A percentile compares a stretch with the other conserved stretches of the same genome.
Evolutionary conservation across 2,888 invertebrate genomes (phyloP).

Genomic region (Lordiphosa andalusiaca): DNA sequence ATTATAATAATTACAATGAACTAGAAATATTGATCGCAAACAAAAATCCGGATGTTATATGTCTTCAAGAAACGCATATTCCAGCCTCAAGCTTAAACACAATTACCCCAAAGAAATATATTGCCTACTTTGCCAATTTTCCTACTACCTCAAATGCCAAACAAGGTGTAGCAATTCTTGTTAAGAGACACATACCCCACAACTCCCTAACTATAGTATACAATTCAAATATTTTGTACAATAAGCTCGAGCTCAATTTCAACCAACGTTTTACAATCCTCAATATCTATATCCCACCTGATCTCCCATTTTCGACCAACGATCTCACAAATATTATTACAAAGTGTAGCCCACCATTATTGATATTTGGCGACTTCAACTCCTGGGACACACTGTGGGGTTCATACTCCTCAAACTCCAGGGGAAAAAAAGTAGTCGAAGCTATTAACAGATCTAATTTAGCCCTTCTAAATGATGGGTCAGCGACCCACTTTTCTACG

Average conservation of each 20-base stretch:
- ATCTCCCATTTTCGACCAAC: slow-evolving; percentile 7
- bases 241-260: slow-evolving; percentile 5
- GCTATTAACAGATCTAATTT: not conserved
- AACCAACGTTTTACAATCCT: slow-evolving; percentile 11
- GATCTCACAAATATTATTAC: not conserved
- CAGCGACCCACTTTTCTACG: not conserved
- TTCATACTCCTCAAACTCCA: not conserved
- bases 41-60: not conserved
- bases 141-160: slow-evolving; percentile 6
- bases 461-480: not conserved
- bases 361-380: slow-evolving; percentile 26
- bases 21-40: not conserved
- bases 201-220: slow-evolving; percentile 1
- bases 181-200: slow-evolving; percentile 9
- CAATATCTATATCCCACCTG: slow-evolving; percentile 7
- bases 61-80: slow-evolving; percentile 1
- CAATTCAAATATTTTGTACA: slow-evolving; percentile 4
- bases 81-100: not conserved
- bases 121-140: slow-evolving; percentile 4
- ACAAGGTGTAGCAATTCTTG: slow-evolving; percentile 5
- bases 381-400: slow-evolving; percentile 12
- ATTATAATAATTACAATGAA: slow-evolving; percentile 1
- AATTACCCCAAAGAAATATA: slow-evolving; percentile 3
- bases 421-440: not conserved
- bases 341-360: slow-evolving; percentile 6